Evolutionary conservation across 1,140 invertebrate species (phyloP).

Genomic region (Halyomorpha halys): DNA sequence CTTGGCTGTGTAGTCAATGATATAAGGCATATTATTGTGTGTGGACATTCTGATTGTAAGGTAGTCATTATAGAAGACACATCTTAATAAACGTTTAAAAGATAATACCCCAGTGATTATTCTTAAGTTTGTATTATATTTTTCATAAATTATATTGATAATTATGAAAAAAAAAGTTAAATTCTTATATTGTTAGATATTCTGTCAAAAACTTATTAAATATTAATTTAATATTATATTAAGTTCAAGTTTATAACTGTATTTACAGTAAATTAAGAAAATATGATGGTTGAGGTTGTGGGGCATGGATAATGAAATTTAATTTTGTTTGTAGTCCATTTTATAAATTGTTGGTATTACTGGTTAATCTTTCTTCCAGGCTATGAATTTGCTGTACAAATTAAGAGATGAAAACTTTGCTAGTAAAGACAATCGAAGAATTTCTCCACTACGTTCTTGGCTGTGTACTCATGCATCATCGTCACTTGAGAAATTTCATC

Average conservation of each 20-base stretch:
- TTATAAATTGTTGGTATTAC: no score
- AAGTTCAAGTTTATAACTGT: no score
- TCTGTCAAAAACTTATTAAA: no score
- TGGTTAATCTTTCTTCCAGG: slow-evolving; percentile 39
- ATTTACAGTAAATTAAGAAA: no score
- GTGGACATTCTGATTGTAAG: slow-evolving; percentile 95
- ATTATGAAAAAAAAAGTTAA: not conserved
- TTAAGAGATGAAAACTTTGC: slow-evolving; percentile 62
- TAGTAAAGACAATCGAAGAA: slow-evolving; percentile 59
- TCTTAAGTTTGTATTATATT: no score
- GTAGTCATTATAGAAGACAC: slow-evolving; percentile 33
- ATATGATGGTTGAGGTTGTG: no score
- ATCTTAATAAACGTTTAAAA: no score
- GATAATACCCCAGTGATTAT: not conserved
- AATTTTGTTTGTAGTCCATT: no score
- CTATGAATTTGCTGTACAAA: slow-evolving; percentile 85
- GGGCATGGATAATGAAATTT: no score
- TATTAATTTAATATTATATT: no score
- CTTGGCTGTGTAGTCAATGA: slow-evolving; percentile 87
- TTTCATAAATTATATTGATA: no score
- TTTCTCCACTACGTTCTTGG: slow-evolving; percentile 85
- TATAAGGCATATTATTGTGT: slow-evolving; percentile 87
- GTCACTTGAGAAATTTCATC: slow-evolving; percentile 72
- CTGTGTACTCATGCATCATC: slow-evolving; percentile 72
- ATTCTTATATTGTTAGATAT: no score